phyloP scores from a whole-genome alignment of 1,140 invertebrate species.

The Stegodyphus dumicola region DNA sequence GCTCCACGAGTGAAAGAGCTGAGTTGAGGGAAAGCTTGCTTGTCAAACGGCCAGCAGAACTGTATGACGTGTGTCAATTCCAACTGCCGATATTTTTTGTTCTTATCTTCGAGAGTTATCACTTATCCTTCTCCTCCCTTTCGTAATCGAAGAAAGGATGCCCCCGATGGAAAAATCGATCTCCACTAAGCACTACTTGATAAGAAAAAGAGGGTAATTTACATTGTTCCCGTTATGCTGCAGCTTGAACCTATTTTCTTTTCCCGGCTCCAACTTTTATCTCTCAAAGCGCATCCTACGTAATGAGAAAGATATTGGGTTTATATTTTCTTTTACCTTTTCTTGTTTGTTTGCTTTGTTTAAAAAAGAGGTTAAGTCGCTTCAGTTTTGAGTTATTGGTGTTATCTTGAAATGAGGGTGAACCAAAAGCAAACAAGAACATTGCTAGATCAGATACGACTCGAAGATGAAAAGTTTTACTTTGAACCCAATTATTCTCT shows the following conservation, averaged over 20 bases:
- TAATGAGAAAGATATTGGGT: constrained; percentile 48
- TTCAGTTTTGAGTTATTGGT: too few species aligned
- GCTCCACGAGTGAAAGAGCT: too few species aligned
- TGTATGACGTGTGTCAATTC: background rate
- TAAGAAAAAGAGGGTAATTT: constrained; percentile 46
- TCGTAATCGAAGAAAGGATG: constrained; percentile 42
- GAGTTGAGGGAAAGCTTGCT: too few species aligned
- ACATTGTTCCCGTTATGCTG: constrained; percentile 39
- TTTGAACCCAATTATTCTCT: too few species aligned
- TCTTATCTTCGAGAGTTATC: constrained; percentile 25
- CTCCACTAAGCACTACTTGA: constrained; percentile 34
- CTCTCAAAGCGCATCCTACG: constrained; percentile 19
- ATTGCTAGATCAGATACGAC: too few species aligned
- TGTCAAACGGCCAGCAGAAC: too few species aligned
- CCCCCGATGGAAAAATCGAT: constrained; percentile 43
- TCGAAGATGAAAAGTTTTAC: too few species aligned
- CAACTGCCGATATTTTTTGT: constrained; percentile 30
- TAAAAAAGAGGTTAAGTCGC: background rate
- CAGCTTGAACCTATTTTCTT: constrained; percentile 24
- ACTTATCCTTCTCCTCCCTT: constrained; percentile 17
- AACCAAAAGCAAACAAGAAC: too few species aligned
- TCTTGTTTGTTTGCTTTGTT: constrained; percentile 23
- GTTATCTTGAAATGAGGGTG: too few species aligned
- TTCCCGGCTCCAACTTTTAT: constrained; percentile 16
- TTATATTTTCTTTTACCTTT: constrained; percentile 27